Evolutionary conservation across 2,888 invertebrate genomes (phyloP), one percentile per base, ranked within the genome.

Genomic region (Cantharis lateralis): DNA sequence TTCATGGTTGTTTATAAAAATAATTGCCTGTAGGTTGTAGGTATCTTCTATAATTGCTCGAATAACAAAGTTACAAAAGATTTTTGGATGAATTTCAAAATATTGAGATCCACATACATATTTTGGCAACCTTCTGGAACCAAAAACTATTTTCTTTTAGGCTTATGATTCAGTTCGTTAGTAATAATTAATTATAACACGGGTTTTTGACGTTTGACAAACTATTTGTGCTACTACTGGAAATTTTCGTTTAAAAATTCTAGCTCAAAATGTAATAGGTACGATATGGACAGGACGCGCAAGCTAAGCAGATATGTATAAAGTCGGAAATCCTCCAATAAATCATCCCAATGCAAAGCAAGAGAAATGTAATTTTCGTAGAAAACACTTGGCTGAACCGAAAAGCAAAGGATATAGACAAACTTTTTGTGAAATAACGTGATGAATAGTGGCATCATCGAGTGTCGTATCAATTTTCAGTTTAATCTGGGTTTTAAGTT

Each of bases 1-100:
- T 70, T 74, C 74, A 74, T 70, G n/a, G 70, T 15, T 68, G 66
- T 73, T 72, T 68, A 62, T 68, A 73, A 62, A 73, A 73, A 73
- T 73, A 68, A 68, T 73, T 72, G 64, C 15, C 13, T 28, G 11
- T 24, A 18, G 69, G 24, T 66, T 20, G 15, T 48, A 48, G 48
- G 48, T 48, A 48, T 71, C 11, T 13, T 72, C 24, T 72, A 48
- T 48, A 7, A 48, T 66, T 72, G 20, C 26, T 70, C 62, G 71
- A 71, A 62, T 32, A 71, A 64, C 32, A 28, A 64, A 18, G 13
- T 15, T 62, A 16, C 32, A 64, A 62, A 64, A 32, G 32, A 32
- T 71, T 63, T 32, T 64, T 71, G 71, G 64, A 71, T 64, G 71
- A 16, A 18, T 64, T 64, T 64, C 71, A 71, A 71, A 64, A 18